Conservation (phyloP, 2,797 vertebrate genomes). For the Garrulus glandarius region DNA sequence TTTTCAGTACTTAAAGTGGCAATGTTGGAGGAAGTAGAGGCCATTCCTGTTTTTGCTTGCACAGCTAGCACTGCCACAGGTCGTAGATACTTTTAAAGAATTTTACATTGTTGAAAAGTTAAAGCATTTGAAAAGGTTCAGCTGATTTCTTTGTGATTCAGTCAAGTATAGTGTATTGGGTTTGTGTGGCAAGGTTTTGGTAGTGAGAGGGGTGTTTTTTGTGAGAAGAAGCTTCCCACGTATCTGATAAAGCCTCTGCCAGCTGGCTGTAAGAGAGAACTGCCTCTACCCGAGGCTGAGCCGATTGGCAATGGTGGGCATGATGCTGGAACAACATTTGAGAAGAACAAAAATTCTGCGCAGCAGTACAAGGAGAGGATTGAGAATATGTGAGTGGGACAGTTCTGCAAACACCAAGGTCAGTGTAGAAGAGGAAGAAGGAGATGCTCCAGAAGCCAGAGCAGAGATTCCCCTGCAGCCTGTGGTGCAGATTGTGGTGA, state of each 20-base stretch:
- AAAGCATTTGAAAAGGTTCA: background rate
- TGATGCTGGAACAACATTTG: background rate
- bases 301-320: accelerated
- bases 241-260: background rate
- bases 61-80: background rate
- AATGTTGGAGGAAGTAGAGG: background rate
- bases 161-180: background rate
- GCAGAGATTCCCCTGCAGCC: background rate
- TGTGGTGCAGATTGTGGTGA: accelerated
- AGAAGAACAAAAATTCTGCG: background rate
- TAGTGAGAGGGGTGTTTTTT: background rate
- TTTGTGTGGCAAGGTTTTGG: background rate
- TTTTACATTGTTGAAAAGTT: background rate
- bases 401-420: background rate
- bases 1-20: background rate
- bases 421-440: too few relatives aligned
- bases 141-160: background rate
- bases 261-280: background rate
- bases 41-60: background rate
- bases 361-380: background rate
- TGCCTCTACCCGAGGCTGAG: accelerated
- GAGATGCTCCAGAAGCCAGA: background rate
- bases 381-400: background rate
- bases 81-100: background rate
- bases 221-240: background rate